phyloP scores from a whole-genome alignment of 1,140 invertebrate species.

The Parapsyche elsis region DNA sequence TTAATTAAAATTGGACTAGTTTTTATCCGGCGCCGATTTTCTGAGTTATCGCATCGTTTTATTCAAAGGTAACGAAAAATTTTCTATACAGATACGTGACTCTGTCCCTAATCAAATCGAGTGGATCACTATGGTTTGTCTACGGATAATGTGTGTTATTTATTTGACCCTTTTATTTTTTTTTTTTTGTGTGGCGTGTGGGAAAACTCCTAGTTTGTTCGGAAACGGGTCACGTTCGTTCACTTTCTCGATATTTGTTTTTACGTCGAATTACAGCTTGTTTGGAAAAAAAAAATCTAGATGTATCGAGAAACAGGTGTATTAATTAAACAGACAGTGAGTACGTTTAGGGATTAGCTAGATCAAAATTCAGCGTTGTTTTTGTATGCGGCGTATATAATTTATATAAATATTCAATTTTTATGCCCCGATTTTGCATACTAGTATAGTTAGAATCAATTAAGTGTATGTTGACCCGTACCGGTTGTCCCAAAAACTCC shows the following conservation, averaged over 20 bases:
- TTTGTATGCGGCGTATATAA: neutral
- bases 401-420: constrained; percentile 6
- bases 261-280: too few relatives aligned
- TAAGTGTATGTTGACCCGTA: neutral
- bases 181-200: too few relatives aligned
- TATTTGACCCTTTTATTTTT: constrained; percentile 7
- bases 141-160: neutral
- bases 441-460: neutral
- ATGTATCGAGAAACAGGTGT: neutral
- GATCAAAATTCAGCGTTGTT: neutral
- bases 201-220: too few relatives aligned
- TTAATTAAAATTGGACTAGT: neutral
- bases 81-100: neutral
- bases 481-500: neutral
- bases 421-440: neutral
- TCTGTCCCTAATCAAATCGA: neutral
- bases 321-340: neutral
- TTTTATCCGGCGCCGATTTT: neutral
- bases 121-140: neutral
- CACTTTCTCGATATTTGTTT: neutral
- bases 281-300: neutral
- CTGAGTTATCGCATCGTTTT: neutral
- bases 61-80: neutral
- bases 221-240: neutral
- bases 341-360: neutral